Conservation (phyloP, 2,888 invertebrate genomes). For the Colletes collaris region DNA sequence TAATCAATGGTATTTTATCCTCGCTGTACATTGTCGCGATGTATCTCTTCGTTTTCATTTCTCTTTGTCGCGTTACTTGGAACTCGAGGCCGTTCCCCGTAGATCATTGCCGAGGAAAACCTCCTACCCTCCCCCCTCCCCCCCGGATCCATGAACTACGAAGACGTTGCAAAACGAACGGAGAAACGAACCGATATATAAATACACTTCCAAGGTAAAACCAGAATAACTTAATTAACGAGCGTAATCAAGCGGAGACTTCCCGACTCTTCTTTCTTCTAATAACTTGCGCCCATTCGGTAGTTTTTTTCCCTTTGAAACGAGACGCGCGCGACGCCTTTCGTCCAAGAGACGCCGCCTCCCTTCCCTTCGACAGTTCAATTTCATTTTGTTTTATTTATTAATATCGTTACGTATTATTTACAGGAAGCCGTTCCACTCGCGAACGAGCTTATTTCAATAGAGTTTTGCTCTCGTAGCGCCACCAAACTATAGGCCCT, state of each 20-base stretch:
- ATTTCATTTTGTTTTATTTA: conserved; percentile 14
- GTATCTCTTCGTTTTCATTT: conserved; percentile 14
- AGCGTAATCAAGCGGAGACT: conserved; percentile 48
- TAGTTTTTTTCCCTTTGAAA: conserved; percentile 7
- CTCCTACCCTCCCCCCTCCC: neutral
- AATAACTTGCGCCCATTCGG: conserved; percentile 11
- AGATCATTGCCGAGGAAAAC: conserved; percentile 52
- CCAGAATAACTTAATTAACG: conserved; percentile 52
- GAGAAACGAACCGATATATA: conserved; percentile 39
- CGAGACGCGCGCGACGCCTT: conserved; percentile 41
- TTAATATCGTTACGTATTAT: conserved; percentile 65
- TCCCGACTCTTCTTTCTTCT: neutral
- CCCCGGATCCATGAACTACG: conserved; percentile 48
- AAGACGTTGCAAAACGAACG: conserved; percentile 28
- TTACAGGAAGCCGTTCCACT: conserved; percentile 74
- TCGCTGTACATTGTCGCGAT: conserved; percentile 61
- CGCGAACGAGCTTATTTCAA: conserved; percentile 73
- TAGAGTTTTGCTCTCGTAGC: conserved; percentile 74
- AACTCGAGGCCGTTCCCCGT: conserved; percentile 27
- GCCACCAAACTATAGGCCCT: conserved; percentile 75
- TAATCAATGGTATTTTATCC: conserved; percentile 74
- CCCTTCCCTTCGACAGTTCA: conserved; percentile 17
- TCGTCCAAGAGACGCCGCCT: conserved; percentile 34
- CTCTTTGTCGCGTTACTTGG: no score
- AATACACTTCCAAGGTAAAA: conserved; percentile 32